Base-by-base conservation (phyloP, 2,888 invertebrate species). In the Criorhina ranunculi region DNA sequence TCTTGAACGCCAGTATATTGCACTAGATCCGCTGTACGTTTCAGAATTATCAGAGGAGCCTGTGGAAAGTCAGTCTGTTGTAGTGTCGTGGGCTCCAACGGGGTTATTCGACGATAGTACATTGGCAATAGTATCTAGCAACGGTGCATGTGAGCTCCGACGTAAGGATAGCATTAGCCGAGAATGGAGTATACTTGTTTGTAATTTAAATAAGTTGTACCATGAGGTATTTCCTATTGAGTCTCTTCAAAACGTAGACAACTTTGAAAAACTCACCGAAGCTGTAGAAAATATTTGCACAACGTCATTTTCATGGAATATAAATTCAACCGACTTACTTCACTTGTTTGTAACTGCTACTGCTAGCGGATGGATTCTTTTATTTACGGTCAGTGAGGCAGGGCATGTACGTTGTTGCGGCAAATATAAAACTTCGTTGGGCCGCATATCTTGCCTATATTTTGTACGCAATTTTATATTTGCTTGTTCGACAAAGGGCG, bases 331-430 rank as follows among this genome's bases (percentile, higher is more conserved):
- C 0, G n/a, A 11, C 2, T 40, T 46, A 7, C 31, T 53, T 35
- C 53, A 35, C 9, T 51, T 88, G 0, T 87, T 88, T 7, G 87
- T 87, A 2, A 64, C 88, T 8, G 89, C 89, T n/a, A 90, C 89
- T 6, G 90, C 90, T n/a, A 87, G 87, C 2, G 91, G 91, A 9
- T 88, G 88, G 78, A 37, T 91, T 5, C 62, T 90, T 49, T 83
- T 86, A 0, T 86, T 90, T 3, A 81, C 24, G 0, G 44, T 88
- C 3, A 77, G 55, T 7, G 24, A 64, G 0, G 73, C 86, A 31
- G 78, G 75, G 0, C 5, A 64, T 1, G 75, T 77, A 1, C 42
- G 88, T 31, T 12, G 67, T 8, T 80, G 87, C 29, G 51, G 59
- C 11, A 82, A 86, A 12, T 33, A 87, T n/a, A 77, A 88, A n/a